These are phyloP conservation scores for Protomyctophum bolini DNA, from an alignment of 2,113 vertebrate genomes.

Conservation along the genomic window DNA sequence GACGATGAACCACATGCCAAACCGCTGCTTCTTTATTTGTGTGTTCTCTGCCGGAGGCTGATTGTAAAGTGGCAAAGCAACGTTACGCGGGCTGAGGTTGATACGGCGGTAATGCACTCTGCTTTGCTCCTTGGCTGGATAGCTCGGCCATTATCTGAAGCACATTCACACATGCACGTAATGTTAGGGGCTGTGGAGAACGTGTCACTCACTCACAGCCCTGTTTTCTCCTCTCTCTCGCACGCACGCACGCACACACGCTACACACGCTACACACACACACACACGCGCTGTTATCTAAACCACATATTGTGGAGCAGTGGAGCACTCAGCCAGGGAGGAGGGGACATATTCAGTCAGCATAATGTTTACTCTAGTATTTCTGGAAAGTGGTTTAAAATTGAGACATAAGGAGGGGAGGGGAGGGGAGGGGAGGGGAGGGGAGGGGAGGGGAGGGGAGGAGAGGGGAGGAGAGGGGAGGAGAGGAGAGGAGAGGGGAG, in stretches of 20 bases:
- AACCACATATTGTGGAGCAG: slow-evolving; percentile 80
- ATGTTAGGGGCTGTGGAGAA: background rate
- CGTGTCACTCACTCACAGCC: background rate
- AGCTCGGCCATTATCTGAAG: background rate
- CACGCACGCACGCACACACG: background rate
- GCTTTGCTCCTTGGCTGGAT: background rate
- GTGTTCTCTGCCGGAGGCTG: background rate
- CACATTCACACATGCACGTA: background rate
- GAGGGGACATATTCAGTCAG: slow-evolving; percentile 68
- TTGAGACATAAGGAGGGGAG: no score
- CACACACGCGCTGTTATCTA: slow-evolving; percentile 68
- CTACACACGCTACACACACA: slow-evolving; percentile 69
- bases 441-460: background rate
- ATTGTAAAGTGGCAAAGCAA: background rate
- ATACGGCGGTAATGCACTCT: background rate
- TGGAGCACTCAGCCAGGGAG: slow-evolving; percentile 70
- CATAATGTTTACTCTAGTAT: slow-evolving; percentile 3
- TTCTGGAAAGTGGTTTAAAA: no score
- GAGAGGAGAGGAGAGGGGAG: background rate
- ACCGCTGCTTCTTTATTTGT: background rate
- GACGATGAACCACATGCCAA: no score
- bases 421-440: background rate
- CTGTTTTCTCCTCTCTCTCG: background rate
- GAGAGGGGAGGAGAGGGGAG: slow-evolving; percentile 42
- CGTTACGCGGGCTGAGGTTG: background rate